These are phyloP conservation scores for Hydrolagus affinis DNA, from an alignment of 2,113 vertebrate genomes.

Conservation along the genomic window DNA sequence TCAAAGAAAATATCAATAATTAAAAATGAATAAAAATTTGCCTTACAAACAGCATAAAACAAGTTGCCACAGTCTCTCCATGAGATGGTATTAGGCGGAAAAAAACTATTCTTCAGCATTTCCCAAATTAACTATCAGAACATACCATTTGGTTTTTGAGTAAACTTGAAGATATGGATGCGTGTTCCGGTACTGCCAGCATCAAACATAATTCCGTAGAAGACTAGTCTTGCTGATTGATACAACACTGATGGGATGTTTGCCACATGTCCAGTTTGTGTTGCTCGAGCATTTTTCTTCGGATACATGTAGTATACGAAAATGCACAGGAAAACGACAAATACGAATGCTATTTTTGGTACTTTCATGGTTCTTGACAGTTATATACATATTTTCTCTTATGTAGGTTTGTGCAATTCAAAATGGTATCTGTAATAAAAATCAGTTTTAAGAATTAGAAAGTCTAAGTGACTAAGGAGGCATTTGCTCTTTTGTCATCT, in stretches of 20 bases:
- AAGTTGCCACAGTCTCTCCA: neutral
- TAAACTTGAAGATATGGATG: slow-evolving; percentile 81
- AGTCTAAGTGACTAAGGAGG: no score
- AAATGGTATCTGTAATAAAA: slow-evolving; percentile 14
- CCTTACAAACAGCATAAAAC: neutral
- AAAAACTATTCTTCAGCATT: neutral
- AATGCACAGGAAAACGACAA: slow-evolving; percentile 60
- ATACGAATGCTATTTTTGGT: slow-evolving; percentile 59
- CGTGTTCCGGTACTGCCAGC: slow-evolving; percentile 90
- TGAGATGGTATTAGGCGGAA: no score
- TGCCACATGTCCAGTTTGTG: neutral
- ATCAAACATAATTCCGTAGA: slow-evolving; percentile 88
- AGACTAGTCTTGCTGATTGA: slow-evolving; percentile 40
- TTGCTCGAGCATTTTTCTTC: slow-evolving; percentile 51
- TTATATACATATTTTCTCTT: slow-evolving; percentile 21
- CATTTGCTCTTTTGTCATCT: no score
- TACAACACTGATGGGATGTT: neutral
- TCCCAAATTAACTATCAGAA: neutral
- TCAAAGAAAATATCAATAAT: neutral
- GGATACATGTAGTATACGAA: slow-evolving; percentile 70
- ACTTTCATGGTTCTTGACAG: slow-evolving; percentile 63
- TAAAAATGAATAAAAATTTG: neutral
- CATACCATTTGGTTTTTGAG: slow-evolving; percentile 50
- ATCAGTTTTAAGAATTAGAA: neutral
- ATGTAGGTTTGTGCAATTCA: neutral